Base-by-base conservation (phyloP, 1,140 invertebrate species). In the Varroa destructor region DNA sequence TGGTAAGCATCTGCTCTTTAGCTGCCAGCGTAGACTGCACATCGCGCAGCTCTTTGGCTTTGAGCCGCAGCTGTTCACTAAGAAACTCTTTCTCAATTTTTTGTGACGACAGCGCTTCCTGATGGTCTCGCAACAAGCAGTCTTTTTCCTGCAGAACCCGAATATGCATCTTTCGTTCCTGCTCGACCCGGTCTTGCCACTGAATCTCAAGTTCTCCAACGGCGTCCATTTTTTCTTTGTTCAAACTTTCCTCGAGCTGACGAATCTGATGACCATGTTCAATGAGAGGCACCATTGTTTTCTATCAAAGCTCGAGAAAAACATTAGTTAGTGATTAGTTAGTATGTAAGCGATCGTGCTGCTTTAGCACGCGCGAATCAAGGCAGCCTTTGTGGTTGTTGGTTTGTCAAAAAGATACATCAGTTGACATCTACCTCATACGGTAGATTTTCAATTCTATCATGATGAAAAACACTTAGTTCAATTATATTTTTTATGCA, bases 201-300 rank as follows among this genome's bases (percentile, higher is more conserved):
- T 40, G 40, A 46, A 67, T 3, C 36, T 67, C 61, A 3, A 67
- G 37, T 67, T 67, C 61, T 12, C 61, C 61, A 2, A 67, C 10
- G 12, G 61, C 61, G 37, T 67, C 61, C 61, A 67, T 67, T 46
- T 67, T 67, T 37, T 67, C 61, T 37, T 67, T 67, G 14, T 12
- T 67, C 12, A 67, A 37, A 12, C 40, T 46, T 1, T 40, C 37
- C 36, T 67, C 61, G 1, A 67, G 3, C 37, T 67, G 61, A 43
- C 61, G 61, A 14, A 67, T 40, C 36, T 67, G 40, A 3, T 67
- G 40, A 37, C 37, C 46, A 37, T 67, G 61, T 37, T 67, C 61
- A 14, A 43, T 46, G 40, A 67, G 36, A 40, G 61, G 61, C 14
- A 67, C 46, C 61, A 46, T 25, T 36, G 61, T 43, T 36, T 40